These are phyloP conservation scores for Sebastes trivittatus DNA, from an alignment of 2,797 vertebrate genomes.

Conservation along the genomic window DNA sequence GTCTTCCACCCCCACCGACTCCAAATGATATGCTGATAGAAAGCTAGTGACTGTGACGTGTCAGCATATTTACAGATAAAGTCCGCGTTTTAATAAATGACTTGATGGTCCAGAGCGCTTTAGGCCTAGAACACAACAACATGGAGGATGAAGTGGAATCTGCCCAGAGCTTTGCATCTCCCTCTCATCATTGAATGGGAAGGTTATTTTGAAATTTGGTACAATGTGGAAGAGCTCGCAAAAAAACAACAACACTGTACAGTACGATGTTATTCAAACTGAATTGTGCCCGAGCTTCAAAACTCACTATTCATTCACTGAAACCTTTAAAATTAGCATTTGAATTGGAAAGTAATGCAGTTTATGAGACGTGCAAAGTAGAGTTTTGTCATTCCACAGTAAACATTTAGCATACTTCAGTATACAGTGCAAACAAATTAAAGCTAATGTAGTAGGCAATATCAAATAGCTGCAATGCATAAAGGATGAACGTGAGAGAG, in stretches of 20 bases:
- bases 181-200: background rate
- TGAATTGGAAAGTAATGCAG: constrained; percentile 18
- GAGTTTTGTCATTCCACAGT: constrained; percentile 18
- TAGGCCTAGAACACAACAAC: background rate
- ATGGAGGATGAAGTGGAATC: background rate
- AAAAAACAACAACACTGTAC: background rate
- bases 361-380: constrained; percentile 1
- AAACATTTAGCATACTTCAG: constrained; percentile 22
- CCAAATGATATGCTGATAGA: constrained; percentile 58
- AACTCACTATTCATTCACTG: constrained; percentile 15
- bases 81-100: constrained; percentile 32
- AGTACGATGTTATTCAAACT: constrained; percentile 14
- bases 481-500: background rate
- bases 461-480: constrained; percentile 27
- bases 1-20: background rate
- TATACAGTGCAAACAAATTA: constrained; percentile 29
- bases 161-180: background rate
- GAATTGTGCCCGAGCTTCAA: background rate
- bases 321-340: constrained; percentile 33
- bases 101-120: constrained; percentile 29
- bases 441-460: constrained; percentile 21
- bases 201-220: background rate
- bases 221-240: background rate
- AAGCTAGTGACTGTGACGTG: constrained; percentile 49
- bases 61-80: constrained; percentile 70